Conservation (phyloP, 2,888 invertebrate species). For the Ennomos erosarius region DNA sequence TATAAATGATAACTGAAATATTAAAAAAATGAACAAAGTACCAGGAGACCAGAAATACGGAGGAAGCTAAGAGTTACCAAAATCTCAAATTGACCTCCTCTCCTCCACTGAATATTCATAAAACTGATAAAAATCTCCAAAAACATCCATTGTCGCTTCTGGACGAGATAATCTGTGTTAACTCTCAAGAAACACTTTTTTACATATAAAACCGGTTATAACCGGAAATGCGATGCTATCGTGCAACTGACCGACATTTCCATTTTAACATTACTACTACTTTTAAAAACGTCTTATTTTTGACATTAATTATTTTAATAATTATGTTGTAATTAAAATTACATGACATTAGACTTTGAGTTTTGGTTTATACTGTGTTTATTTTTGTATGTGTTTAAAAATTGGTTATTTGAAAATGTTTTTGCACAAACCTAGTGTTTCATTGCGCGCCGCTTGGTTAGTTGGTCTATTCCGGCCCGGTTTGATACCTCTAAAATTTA, state of each 20-base stretch:
- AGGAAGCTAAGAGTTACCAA: no score
- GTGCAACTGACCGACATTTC: constrained; percentile 61
- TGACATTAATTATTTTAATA: constrained; percentile 37
- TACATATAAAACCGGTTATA: constrained; percentile 65
- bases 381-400: background rate
- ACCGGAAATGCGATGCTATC: constrained; percentile 81
- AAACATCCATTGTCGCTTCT: constrained; percentile 46
- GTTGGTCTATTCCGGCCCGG: no score
- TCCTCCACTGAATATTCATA: constrained; percentile 29
- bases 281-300: constrained; percentile 27
- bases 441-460: no score
- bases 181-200: constrained; percentile 68
- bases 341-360: constrained; percentile 48
- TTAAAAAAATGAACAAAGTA: no score
- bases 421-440: no score
- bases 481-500: no score
- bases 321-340: constrained; percentile 52
- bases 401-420: no score
- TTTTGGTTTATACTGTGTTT: background rate
- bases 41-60: no score
- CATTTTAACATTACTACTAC: constrained; percentile 49
- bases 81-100: no score
- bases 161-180: constrained; percentile 54
- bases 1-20: no score
- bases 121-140: constrained; percentile 32